Conservation (phyloP, 2,797 vertebrate genomes). For the Bradypus variegatus region DNA sequence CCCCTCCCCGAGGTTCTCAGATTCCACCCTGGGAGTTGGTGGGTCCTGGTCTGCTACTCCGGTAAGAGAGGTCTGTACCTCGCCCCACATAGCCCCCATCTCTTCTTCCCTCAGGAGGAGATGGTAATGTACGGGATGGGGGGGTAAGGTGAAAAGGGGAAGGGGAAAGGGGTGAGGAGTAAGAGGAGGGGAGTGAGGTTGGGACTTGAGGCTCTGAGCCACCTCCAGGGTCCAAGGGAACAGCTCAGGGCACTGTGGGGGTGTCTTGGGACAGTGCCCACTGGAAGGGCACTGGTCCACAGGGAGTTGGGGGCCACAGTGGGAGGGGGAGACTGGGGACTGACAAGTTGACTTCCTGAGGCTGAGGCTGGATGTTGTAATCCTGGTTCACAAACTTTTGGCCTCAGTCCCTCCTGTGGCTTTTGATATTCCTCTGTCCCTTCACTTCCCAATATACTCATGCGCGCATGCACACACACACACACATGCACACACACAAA, state of each 20-base stretch:
- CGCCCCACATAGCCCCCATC: background rate
- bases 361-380: conserved; percentile 42
- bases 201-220: background rate
- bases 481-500: accelerated
- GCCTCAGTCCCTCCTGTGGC: conserved; percentile 39
- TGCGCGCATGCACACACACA: background rate
- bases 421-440: conserved; percentile 27
- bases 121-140: too few relatives aligned
- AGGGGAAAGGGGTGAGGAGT: background rate
- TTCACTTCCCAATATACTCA: background rate
- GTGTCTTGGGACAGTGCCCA: background rate
- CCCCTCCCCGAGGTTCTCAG: conserved; percentile 21
- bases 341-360: conserved; percentile 4
- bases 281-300: background rate
- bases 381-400: conserved; percentile 47
- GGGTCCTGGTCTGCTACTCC: background rate
- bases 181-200: background rate
- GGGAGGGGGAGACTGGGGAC: background rate
- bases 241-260: background rate
- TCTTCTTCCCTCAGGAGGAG: background rate
- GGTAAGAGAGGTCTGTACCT: background rate
- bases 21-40: background rate
- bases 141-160: background rate
- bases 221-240: background rate
- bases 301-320: background rate